phyloP scores from a whole-genome alignment of 2,113 vertebrate genomes.

The Zeus faber region DNA sequence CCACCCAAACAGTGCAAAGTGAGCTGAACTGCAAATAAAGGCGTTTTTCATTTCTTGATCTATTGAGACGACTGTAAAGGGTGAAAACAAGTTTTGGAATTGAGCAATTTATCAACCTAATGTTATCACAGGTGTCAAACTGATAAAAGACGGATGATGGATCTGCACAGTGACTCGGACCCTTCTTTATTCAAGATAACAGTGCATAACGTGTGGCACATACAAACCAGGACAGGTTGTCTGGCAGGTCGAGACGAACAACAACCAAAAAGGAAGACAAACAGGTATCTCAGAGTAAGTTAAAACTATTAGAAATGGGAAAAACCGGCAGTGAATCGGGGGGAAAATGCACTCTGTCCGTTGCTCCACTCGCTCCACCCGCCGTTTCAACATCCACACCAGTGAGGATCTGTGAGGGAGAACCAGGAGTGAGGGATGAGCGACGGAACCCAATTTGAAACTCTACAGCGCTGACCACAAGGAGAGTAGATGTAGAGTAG shows the following conservation, averaged over 20 bases:
- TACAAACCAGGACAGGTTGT: constrained; percentile 7
- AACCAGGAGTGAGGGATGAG: neutral
- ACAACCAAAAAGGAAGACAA: no score
- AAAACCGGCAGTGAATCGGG: no score
- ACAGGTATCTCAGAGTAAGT: no score
- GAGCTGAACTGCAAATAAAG: constrained; percentile 25
- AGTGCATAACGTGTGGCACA: constrained; percentile 10
- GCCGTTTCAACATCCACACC: constrained; percentile 40
- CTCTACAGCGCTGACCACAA: no score
- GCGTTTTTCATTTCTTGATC: constrained; percentile 7
- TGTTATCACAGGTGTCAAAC: neutral
- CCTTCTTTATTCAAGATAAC: constrained; percentile 23
- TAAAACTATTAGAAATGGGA: no score
- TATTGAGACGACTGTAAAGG: neutral
- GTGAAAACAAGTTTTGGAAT: neutral
- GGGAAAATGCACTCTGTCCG: no score
- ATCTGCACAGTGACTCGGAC: neutral
- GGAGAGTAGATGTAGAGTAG: no score
- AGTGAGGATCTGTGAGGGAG: constrained; percentile 24
- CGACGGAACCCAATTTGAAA: neutral
- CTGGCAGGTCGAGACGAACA: neutral
- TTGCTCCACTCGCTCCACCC: no score
- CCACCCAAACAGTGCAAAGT: no score
- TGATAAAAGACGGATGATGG: neutral
- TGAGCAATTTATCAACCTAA: neutral